Percentiles rank a stretch among this genome's conserved stretches.
phyloP scores from a whole-genome alignment of 2,888 invertebrate species.

The Sepioteuthis lessoniana region DNA sequence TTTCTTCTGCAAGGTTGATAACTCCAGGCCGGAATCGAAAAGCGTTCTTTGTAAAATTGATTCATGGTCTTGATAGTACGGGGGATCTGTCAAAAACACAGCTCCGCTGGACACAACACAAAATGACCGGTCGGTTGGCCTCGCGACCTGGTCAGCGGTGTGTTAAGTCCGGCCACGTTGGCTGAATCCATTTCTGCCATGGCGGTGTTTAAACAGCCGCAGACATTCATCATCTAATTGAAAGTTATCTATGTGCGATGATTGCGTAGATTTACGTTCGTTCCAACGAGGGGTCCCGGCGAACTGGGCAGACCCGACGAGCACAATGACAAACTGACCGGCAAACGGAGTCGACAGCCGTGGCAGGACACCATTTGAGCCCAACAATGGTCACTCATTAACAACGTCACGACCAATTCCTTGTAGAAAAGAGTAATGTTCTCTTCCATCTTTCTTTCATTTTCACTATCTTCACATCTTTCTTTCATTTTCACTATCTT shows the following conservation, averaged over 20 bases:
- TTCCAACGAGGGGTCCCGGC: background rate
- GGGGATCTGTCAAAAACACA: background rate
- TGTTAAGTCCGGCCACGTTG: slow-evolving; percentile 12
- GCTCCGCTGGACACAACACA: background rate
- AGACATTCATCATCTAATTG: slow-evolving; percentile 12
- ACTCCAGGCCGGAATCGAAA: background rate
- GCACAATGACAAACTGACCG: background rate
- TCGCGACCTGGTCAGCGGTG: slow-evolving; percentile 11
- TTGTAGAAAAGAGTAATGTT: background rate
- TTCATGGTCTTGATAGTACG: background rate
- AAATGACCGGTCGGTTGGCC: background rate
- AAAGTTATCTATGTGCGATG: slow-evolving; percentile 33
- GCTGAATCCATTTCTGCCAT: background rate
- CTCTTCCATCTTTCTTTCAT: background rate
- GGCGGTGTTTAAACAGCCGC: background rate
- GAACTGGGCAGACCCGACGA: background rate
- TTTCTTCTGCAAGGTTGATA: background rate
- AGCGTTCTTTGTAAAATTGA: background rate
- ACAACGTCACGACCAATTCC: background rate
- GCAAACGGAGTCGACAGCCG: background rate
- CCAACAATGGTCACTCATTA: slow-evolving; percentile 1
- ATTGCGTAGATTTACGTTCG: slow-evolving; percentile 20
- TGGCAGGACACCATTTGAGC: background rate
- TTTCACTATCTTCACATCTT: background rate
- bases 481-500: too few species aligned